Percentiles rank a stretch among this genome's conserved stretches.
Evolutionary conservation across 1,140 invertebrate genomes (phyloP).

Genomic region (Drosophila trapezifrons): DNA sequence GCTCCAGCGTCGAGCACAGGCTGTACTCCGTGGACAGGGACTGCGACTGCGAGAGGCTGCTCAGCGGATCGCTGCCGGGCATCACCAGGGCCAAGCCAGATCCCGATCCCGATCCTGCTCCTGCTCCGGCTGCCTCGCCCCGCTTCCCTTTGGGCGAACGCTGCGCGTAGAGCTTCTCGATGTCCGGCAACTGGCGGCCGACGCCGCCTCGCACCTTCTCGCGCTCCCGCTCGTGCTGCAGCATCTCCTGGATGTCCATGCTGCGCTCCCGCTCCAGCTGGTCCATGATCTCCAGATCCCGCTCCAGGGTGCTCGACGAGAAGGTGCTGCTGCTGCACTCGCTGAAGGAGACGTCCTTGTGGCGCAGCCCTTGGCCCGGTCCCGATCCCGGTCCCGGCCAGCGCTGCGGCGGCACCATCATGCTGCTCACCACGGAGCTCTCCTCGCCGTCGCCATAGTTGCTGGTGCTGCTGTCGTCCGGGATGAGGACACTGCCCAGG

Average conservation of each 20-base stretch:
- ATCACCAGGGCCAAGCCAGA: constrained; percentile 44
- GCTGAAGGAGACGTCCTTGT: constrained; percentile 76
- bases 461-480: constrained; percentile 76
- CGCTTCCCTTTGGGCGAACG: constrained; percentile 69
- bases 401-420: constrained; percentile 71
- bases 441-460: constrained; percentile 81
- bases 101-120: neutral
- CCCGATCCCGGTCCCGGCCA: constrained; percentile 47
- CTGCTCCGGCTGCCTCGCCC: constrained; percentile 26
- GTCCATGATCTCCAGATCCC: constrained; percentile 82
- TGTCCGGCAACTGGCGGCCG: constrained; percentile 73
- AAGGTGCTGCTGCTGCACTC: constrained; percentile 78
- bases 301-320: constrained; percentile 76
- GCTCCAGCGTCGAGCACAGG: constrained; percentile 61
- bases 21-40: constrained; percentile 68
- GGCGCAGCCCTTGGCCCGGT: constrained; percentile 23
- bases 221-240: constrained; percentile 68
- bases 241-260: constrained; percentile 82
- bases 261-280: constrained; percentile 80
- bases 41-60: constrained; percentile 59
- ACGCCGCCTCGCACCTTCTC: constrained; percentile 58
- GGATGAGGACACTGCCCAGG: constrained; percentile 13
- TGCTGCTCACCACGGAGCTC: constrained; percentile 80
- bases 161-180: constrained; percentile 75
- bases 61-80: constrained; percentile 70